Base-by-base conservation (phyloP, 2,113 vertebrate species). In the Phalacrocorax aristotelis region DNA sequence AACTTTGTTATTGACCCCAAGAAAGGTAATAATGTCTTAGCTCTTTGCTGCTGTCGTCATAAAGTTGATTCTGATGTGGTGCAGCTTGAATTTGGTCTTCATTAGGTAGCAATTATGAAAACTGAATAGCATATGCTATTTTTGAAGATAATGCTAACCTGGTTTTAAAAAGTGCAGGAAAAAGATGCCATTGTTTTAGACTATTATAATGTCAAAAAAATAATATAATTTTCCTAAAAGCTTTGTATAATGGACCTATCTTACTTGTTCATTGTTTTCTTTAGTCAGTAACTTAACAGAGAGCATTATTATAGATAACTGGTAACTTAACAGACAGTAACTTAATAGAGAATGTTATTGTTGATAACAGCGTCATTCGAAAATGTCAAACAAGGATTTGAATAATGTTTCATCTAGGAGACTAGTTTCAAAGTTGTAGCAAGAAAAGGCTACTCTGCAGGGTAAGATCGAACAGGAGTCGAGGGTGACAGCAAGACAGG, bases 1-100 rank as follows among this genome's bases (percentile, higher is more conserved):
- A 99, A 99, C 95, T 99, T 99, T 91, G 96, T 99, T 94, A 99
- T 99, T 11, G 99, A 99, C 97, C 98, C 96, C 80, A 98, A 98
- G 86, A 99, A 99, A 99, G 99, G 99, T 99, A 79, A 96, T 95
- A 48, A 12, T 30, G 6, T 19, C 6, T 71, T 74, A 57, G 9
- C 18, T 75, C 13, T 66, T 46, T 40, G 65, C 23, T 89, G 16
- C 48, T 89, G 36, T 38, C 30, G 7, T 55, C 26, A 5, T 36
- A 23, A 16, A 48, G 22, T 15, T 70, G 48, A 42, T 91, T 78
- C 34, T 75, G 32, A 51, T 36, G 19, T 57, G 46, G 21, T 36
- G 46, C 49, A 57, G 17, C 22, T 81, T 87, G 60, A 94, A 66
- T 54, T 80, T 57, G 26, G 34, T 69, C 38, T 64, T 81, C 29